Evolutionary conservation across 1,140 invertebrate genomes (phyloP), one percentile per base, ranked within the genome.

Genomic region (Trigoniulus corallinus): DNA sequence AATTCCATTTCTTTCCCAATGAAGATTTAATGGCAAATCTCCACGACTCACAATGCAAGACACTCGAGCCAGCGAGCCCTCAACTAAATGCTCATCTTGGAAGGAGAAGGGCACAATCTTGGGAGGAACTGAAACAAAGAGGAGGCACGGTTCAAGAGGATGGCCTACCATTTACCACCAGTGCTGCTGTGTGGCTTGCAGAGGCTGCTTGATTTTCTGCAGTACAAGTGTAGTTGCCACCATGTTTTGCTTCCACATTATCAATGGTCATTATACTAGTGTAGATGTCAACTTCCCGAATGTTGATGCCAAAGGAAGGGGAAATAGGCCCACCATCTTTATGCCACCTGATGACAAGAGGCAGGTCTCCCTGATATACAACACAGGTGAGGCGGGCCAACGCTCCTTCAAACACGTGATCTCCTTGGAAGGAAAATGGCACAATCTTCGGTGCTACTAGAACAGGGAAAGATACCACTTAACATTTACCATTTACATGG

Each of bases 21-120:
- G 72, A 67, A 96, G 88, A 51, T 79, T 80, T 54, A 96, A 80
- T 21, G 91, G 91, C 54, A 86, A 75, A 72, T 96, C 91, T 13
- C 92, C 92, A 69, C 91, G 86, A 61, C 89, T 79, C 57, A 95
- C 87, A 61, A 88, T 83, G 68, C 92, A 96, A 51, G 88, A 83
- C 56, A 95, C 84, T 12, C 65, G 64, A 3, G 68, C 63, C 39
- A 68, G 56, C 54, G 67, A 65, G 2, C 71, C 71, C 54, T 68
- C 63, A 34, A 68, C 61, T 3, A 50, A 79, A n/a, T n/a, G n/a
- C n/a, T n/a, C n/a, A 49, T 84, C 80, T 58, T 79, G 81, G 63
- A 81, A 78, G 62, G 77, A 72, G 61, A 88, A 84, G 48, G 80
- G 77, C 57, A 79, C 73, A 69, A 87, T 80, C 68, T 82, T 77